These are phyloP conservation scores for Gallinago undulata DNA, from an alignment of 2,113 vertebrate genomes.

Conservation along the genomic window DNA sequence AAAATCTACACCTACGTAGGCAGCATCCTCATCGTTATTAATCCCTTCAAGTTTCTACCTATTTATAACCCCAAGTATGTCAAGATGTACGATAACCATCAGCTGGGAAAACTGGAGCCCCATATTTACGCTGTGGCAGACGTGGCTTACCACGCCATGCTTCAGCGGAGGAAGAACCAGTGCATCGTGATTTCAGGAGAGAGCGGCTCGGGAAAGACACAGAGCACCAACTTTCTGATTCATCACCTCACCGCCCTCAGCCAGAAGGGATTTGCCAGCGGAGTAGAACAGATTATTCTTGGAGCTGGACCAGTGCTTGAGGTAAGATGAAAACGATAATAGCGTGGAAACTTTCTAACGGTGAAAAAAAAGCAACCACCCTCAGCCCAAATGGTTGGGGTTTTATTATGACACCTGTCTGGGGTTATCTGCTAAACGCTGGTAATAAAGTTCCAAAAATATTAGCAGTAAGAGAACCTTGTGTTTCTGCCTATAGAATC, in stretches of 20 bases:
- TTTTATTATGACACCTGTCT: background rate
- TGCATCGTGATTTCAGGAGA: conserved; percentile 98
- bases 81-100: conserved; percentile 98
- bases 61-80: conserved; percentile 99
- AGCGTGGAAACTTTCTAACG: background rate
- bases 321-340: conserved; percentile 76
- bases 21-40: conserved; percentile 97
- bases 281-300: conserved; percentile 98
- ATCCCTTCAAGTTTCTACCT: conserved; percentile 97
- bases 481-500: background rate
- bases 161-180: conserved; percentile 91
- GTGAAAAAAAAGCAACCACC: background rate
- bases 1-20: conserved; percentile 98
- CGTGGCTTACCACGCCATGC: conserved; percentile 96
- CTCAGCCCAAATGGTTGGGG: background rate
- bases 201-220: conserved; percentile 97
- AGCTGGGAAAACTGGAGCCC: conserved; percentile 93
- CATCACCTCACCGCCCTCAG: conserved; percentile 98
- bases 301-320: conserved; percentile 97
- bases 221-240: conserved; percentile 99
- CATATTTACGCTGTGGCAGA: conserved; percentile 98
- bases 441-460: background rate
- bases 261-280: conserved; percentile 98
- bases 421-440: background rate
- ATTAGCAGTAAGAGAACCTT: background rate